Base-by-base conservation (phyloP, 2,797 vertebrate genomes). In the Sternarchorhynchus goeldii region DNA sequence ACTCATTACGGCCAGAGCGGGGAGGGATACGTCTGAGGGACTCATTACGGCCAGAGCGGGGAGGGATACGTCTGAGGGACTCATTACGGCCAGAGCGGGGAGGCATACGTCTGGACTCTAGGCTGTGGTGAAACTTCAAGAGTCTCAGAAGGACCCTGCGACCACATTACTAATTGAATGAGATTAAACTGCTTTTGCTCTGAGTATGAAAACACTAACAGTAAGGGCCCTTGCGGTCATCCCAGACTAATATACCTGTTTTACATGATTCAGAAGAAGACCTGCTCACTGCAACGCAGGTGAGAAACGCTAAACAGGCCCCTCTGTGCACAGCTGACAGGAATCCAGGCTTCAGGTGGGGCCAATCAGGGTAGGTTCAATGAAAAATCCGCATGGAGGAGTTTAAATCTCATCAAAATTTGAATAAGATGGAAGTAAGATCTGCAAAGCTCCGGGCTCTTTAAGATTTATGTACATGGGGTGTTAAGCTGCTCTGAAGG, bases 81-180 rank as follows among this genome's bases (percentile, higher is more conserved):
- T 85, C 80, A 81, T 86, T 85, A 83, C 67, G 75, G 79, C 55
- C 68, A 70, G 63, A 18, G 67, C 79, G 73, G 85, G 79, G 65
- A 83, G 73, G 76, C 63, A 58, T 71, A 34, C 45, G 29, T 29
- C 59, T 25, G 69, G 59, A 55, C 79, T 71, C 25, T 6, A 67
- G 68, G 62, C 72, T 75, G 58, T 71, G 71, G 55, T 20, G 31
- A 25, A 36, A 76, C 10, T 25, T 25, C 17, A 53, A 76, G 80
- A 80, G 73, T 67, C n/a, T 32, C n/a, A 56, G 73, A 81, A 80
- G 70, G 2, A 16, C 41, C 2, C 29, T 18, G 72, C 71, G 59
- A 78, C 80, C 68, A 62, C 50, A 36, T 73, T 78, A 83, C 82
- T 85, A 85, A 84, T 82, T 85, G 82, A 85, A 83, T 81, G 79